A percentile compares a stretch with the other conserved stretches of the same genome.
These are phyloP conservation scores for Catharus minimus DNA, from an alignment of 2,113 vertebrate genomes.

Conservation along the genomic window DNA sequence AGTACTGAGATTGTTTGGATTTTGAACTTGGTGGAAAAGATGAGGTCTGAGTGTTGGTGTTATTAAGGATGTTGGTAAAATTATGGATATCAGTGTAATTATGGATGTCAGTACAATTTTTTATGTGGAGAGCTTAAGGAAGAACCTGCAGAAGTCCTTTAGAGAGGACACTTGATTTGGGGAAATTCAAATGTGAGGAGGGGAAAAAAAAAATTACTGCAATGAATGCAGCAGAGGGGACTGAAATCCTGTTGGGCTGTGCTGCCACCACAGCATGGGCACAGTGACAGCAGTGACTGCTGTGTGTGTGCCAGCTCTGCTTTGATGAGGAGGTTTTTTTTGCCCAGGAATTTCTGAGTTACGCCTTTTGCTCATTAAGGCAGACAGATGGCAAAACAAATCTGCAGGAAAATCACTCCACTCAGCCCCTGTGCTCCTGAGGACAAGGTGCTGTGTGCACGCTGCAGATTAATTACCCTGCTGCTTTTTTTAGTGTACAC, in stretches of 20 bases:
- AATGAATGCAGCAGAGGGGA: background rate
- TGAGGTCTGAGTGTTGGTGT: background rate
- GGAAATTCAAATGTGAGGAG: background rate
- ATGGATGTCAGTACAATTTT: no score
- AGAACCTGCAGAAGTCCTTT: background rate
- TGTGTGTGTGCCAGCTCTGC: background rate
- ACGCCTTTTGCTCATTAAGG: conserved; percentile 20
- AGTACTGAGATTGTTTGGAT: background rate
- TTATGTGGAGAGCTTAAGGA: background rate
- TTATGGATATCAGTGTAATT: background rate
- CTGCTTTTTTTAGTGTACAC: background rate
- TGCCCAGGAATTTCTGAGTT: background rate
- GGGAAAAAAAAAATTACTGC: background rate
- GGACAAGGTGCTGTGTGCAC: background rate
- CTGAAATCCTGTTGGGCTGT: background rate
- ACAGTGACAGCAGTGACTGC: background rate
- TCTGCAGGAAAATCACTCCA: conserved; percentile 1
- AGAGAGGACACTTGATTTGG: background rate
- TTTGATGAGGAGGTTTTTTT: background rate
- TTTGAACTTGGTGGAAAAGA: background rate
- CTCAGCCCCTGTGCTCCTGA: conserved; percentile 11
- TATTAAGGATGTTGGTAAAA: background rate
- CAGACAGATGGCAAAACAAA: conserved; percentile 51
- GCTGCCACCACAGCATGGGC: background rate
- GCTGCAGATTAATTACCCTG: background rate